phyloP scores from a whole-genome alignment of 92 coral and sea anemone species.

The Blastomussa wellsi region DNA sequence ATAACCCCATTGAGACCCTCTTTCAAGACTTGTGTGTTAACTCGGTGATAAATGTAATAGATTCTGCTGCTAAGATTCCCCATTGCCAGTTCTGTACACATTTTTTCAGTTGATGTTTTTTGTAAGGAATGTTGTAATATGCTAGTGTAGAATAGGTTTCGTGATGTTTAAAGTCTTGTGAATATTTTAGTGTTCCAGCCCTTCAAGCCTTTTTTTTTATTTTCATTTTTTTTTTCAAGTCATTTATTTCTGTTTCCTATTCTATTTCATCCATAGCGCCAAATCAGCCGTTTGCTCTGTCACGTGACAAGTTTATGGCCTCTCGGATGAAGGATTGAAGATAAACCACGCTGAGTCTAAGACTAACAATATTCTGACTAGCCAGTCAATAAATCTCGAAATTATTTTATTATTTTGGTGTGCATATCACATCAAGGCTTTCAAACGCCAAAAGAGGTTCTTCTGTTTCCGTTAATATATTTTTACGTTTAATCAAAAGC shows the following conservation, averaged over 20 bases:
- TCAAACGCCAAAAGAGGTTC: background rate
- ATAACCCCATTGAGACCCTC: too few relatives aligned
- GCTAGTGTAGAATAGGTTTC: background rate
- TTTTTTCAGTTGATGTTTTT: background rate
- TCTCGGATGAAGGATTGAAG: conserved; percentile 41
- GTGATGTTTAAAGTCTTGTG: background rate
- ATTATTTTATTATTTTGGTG: background rate
- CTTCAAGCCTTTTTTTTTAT: background rate
- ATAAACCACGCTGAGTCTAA: conserved; percentile 17
- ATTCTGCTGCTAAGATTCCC: background rate
- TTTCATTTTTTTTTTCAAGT: conserved; percentile 17
- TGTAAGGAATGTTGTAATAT: background rate
- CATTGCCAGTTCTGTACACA: background rate
- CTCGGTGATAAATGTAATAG: background rate
- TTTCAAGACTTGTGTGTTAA: too few relatives aligned
- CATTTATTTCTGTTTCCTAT: conserved; percentile 19
- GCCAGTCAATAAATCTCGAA: background rate
- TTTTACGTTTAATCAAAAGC: background rate
- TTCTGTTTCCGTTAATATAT: background rate
- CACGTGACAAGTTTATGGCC: conserved; percentile 60
- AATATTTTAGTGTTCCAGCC: background rate
- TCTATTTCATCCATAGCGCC: conserved; percentile 79
- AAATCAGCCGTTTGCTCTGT: conserved; percentile 78
- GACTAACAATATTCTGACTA: background rate
- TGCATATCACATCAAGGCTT: background rate